Percentiles rank a stretch among this genome's conserved stretches.
Conservation (phyloP, 2,888 invertebrate genomes). For the Chironomus riparius region DNA sequence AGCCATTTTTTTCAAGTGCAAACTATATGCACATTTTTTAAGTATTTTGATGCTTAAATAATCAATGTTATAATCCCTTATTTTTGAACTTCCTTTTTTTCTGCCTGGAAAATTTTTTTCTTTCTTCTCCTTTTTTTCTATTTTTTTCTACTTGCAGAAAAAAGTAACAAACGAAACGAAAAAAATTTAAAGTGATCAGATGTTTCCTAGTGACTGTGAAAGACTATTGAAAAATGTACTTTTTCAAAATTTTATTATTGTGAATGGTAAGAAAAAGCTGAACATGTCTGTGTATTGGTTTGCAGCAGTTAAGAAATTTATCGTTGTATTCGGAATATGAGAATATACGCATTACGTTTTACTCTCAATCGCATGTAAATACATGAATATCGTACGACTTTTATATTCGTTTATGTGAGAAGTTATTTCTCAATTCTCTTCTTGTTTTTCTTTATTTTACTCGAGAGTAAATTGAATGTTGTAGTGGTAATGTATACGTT, state of each 20-base stretch:
- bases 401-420: background rate
- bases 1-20: background rate
- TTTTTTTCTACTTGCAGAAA: background rate
- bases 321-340: background rate
- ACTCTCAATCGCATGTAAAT: background rate
- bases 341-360: background rate
- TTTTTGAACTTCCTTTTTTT: background rate
- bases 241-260: background rate
- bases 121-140: background rate
- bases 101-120: background rate
- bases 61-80: background rate
- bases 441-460: too few species aligned
- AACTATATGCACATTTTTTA: background rate
- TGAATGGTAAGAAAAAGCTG: background rate
- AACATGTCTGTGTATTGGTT: background rate
- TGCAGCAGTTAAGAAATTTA: background rate
- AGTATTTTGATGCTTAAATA: background rate
- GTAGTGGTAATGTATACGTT: too few species aligned
- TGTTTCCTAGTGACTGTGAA: slow-evolving; percentile 19
- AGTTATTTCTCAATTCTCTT: background rate
- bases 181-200: slow-evolving; percentile 20
- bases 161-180: background rate
- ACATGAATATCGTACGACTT: background rate
- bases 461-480: too few species aligned
- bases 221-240: slow-evolving; percentile 2